These are phyloP conservation scores for Cettia cetti DNA, from an alignment of 2,113 vertebrate species.

Conservation along the genomic window DNA sequence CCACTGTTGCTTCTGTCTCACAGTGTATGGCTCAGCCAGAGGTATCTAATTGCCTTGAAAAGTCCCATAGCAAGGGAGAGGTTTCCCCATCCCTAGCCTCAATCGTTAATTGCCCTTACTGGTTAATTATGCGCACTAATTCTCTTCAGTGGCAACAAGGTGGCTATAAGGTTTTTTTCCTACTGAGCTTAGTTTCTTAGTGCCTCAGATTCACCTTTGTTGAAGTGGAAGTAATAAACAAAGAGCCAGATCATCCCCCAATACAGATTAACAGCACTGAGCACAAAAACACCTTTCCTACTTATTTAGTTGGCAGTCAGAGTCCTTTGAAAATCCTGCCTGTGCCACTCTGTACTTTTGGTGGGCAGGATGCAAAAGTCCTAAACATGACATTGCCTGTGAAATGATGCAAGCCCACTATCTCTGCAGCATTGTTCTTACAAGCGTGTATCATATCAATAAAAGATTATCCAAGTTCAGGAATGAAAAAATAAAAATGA, in stretches of 20 bases:
- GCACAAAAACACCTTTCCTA: neutral
- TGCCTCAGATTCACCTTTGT: neutral
- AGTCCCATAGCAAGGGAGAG: neutral
- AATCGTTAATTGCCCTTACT: neutral
- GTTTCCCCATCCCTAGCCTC: neutral
- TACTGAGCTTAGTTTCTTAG: neutral
- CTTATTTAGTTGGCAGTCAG: neutral
- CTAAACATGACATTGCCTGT: constrained; percentile 6
- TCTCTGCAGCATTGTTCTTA: constrained; percentile 13
- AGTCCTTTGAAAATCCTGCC: neutral
- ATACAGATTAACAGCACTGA: neutral
- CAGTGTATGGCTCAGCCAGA: neutral
- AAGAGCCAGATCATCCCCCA: neutral
- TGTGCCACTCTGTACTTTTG: neutral
- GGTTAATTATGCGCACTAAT: neutral
- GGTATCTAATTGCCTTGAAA: neutral
- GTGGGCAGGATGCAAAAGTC: neutral
- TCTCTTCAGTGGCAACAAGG: neutral
- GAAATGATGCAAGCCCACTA: constrained; percentile 4
- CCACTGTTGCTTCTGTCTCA: neutral
- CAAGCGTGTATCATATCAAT: neutral
- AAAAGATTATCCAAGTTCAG: neutral
- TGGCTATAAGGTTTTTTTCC: fast-evolving
- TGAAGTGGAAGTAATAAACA: neutral
- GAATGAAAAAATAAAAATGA: constrained; percentile 33